phyloP scores from a whole-genome alignment of 1,140 invertebrate species.

The Scaptomyza graminum region DNA sequence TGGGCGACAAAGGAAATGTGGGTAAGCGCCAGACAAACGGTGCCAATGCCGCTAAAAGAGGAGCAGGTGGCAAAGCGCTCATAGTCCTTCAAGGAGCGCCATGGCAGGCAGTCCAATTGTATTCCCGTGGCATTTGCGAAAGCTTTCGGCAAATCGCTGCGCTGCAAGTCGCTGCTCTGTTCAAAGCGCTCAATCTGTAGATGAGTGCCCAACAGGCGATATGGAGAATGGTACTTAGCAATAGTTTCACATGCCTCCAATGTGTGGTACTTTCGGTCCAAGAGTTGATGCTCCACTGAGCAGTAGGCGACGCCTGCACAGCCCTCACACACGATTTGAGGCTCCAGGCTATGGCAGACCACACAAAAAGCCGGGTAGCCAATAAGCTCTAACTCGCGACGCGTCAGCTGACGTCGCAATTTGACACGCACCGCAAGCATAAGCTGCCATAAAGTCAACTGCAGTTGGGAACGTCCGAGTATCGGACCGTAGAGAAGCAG shows the following conservation, averaged over 20 bases:
- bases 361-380: constrained; percentile 52
- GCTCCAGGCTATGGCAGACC: constrained; percentile 43
- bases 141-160: constrained; percentile 35
- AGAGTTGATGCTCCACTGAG: constrained; percentile 28
- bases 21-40: constrained; percentile 45
- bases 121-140: constrained; percentile 34
- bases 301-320: constrained; percentile 62
- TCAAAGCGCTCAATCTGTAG: constrained; percentile 19
- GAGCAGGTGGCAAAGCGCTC: constrained; percentile 47
- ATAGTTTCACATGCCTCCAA: constrained; percentile 43
- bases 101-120: constrained; percentile 17
- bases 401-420: constrained; percentile 31
- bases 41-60: constrained; percentile 62
- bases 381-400: constrained; percentile 51
- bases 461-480: constrained; percentile 3
- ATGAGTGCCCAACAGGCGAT: constrained; percentile 7
- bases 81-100: constrained; percentile 33
- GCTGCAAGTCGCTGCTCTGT: background rate
- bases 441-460: constrained; percentile 45
- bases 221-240: constrained; percentile 46
- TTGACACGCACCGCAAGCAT: constrained; percentile 38
- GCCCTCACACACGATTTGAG: constrained; percentile 15
- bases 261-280: constrained; percentile 31
- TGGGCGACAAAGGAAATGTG: constrained; percentile 9
- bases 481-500: constrained; percentile 28